These are phyloP conservation scores for Melieria picta DNA, from an alignment of 2,888 invertebrate species.

Conservation along the genomic window DNA sequence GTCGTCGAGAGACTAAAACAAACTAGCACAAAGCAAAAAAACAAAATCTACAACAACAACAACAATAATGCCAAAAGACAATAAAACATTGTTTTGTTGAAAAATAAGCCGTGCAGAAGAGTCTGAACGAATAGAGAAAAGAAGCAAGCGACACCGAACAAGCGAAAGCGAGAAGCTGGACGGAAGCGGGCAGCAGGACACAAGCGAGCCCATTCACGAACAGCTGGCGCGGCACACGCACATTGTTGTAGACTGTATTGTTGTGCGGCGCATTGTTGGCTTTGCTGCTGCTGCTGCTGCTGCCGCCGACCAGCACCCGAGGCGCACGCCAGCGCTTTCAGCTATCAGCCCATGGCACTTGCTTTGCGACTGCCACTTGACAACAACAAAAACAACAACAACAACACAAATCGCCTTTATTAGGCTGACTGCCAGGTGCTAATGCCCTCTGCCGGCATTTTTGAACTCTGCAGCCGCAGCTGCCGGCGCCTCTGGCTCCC, in stretches of 20 bases:
- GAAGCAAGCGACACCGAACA: too few species aligned
- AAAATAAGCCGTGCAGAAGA: slow-evolving; percentile 1
- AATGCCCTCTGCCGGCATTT: slow-evolving; percentile 32
- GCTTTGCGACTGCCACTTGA: too few species aligned
- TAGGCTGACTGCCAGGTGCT: slow-evolving; percentile 35
- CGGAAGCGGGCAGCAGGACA: too few species aligned
- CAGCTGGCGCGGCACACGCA: too few species aligned
- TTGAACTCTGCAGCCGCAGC: neutral
- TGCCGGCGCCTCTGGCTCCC: neutral
- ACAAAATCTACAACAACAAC: neutral
- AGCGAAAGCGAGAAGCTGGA: too few species aligned
- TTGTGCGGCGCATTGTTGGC: neutral
- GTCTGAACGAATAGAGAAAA: too few species aligned
- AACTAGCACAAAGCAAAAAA: too few species aligned
- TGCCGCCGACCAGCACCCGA: neutral
- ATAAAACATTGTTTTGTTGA: slow-evolving; percentile 14
- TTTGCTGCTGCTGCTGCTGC: slow-evolving; percentile 4
- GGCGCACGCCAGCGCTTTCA: neutral
- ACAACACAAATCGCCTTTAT: slow-evolving; percentile 13
- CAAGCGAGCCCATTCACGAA: too few species aligned
- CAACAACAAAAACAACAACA: too few species aligned
- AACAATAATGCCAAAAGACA: slow-evolving; percentile 9
- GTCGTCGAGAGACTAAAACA: too few species aligned
- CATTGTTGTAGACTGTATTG: too few species aligned
- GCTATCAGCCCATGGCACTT: too few species aligned